phyloP scores from a whole-genome alignment of 1,140 invertebrate genomes.

The Samia ricini region DNA sequence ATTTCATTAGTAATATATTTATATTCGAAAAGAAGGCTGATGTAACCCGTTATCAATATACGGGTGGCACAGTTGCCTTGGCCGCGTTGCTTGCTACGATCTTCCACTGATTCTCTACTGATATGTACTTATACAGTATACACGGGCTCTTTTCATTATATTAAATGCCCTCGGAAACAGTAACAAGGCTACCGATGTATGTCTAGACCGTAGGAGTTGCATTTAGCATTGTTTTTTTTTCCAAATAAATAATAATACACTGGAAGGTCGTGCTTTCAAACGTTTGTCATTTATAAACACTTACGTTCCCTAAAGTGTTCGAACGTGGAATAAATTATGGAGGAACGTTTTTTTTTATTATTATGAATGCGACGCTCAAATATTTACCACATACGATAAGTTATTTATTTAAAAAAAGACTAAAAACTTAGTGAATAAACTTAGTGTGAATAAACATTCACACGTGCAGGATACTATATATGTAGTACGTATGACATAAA shows the following conservation, averaged over 20 bases:
- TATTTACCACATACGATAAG: conserved; percentile 8
- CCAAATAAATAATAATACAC: neutral
- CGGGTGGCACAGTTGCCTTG: conserved; percentile 57
- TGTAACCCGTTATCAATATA: conserved; percentile 58
- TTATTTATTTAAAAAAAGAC: too few species aligned
- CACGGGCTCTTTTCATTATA: conserved; percentile 41
- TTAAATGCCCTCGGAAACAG: conserved; percentile 40
- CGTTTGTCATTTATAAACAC: neutral
- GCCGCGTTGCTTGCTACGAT: conserved; percentile 44
- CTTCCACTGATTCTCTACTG: conserved; percentile 37
- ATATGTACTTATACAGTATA: neutral
- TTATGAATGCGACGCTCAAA: neutral
- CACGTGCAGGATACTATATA: too few species aligned
- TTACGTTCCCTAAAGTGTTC: too few species aligned
- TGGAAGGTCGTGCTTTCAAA: neutral
- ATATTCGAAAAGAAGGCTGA: conserved; percentile 35
- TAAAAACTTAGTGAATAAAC: too few species aligned
- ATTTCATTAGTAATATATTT: neutral
- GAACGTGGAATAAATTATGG: neutral
- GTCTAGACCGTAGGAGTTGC: conserved; percentile 18
- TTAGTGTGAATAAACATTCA: too few species aligned
- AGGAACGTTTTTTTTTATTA: conserved; percentile 1
- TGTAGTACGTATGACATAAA: too few species aligned
- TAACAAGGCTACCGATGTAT: conserved; percentile 50
- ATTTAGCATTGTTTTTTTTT: too few species aligned